phyloP scores from a whole-genome alignment of 2,888 invertebrate genomes.

The Ennomos quercinarius region DNA sequence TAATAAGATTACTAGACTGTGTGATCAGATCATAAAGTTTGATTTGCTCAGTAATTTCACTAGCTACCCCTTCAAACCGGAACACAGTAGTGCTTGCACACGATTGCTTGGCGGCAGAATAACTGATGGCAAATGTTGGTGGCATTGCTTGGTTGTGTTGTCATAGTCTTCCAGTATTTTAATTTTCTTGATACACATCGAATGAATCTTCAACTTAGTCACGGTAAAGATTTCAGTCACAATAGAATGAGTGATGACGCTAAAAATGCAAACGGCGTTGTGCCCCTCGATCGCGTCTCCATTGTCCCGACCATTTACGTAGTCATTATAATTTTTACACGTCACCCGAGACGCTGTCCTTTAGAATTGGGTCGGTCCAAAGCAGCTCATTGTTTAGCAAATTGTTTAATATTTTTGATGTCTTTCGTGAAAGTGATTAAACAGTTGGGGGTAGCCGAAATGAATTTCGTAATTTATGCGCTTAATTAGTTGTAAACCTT shows the following conservation, averaged over 20 bases:
- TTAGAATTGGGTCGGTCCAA: slow-evolving; percentile 23
- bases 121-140: too few species aligned
- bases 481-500: slow-evolving; percentile 39
- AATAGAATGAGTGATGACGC: slow-evolving; percentile 6
- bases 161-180: too few species aligned
- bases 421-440: slow-evolving; percentile 33
- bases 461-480: slow-evolving; percentile 41
- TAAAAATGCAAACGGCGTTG: slow-evolving; percentile 20
- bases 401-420: slow-evolving; percentile 37
- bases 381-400: slow-evolving; percentile 30
- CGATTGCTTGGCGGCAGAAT: too few species aligned
- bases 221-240: background rate
- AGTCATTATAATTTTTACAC: slow-evolving; percentile 39
- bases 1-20: too few species aligned
- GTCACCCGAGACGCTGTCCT: slow-evolving; percentile 30
- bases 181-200: too few species aligned
- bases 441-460: slow-evolving; percentile 33
- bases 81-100: too few species aligned
- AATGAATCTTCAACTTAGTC: too few species aligned
- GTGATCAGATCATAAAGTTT: too few species aligned
- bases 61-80: too few species aligned
- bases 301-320: slow-evolving; percentile 29
- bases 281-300: slow-evolving; percentile 11
- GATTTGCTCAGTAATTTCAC: too few species aligned
- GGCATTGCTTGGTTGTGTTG: too few species aligned